Evolutionary conservation across 2,888 invertebrate genomes (phyloP), one percentile per base, ranked within the genome.

Genomic region (Phaonia tiefii): DNA sequence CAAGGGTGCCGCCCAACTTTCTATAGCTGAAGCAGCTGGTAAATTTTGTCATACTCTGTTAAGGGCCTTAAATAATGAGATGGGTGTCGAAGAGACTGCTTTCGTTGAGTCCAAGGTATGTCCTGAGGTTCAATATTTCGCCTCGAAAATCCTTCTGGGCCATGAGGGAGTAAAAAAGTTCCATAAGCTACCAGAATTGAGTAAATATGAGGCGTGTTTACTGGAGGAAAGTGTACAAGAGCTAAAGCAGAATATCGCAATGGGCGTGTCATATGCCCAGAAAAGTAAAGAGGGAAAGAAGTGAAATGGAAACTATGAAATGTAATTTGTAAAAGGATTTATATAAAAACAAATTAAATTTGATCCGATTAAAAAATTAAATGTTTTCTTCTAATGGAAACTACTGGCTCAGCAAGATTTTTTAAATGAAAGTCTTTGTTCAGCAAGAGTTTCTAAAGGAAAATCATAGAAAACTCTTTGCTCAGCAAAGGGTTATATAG

Each of bases 11-110:
- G 98, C 99, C 13, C 99, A 99, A 0, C 93, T 99, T n/a, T 98
- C 98, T 2, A 99, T 99, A 98, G 98, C 98, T 0, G 98, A 94
- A 90, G 98, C 98, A 10, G 98, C 97, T 75, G 98, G 98, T 1
- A 92, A 96, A 75, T 97, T 99, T 90, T 93, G 95, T 54, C 92
- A 94, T 87, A 94, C 97, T 1, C 91, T 98, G 51, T 93, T 98
- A 73, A 93, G 93, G 75, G 99, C 96, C 11, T 92, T 99, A 91
- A 94, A 86, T 5, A 86, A 98, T 98, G 0, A 99, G 98, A 22
- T 99, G 98, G 1, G 93, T 99, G 7, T 98, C 98, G 1, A 99
- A 98, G 99, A 99, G 90, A 98, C 98, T 90, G 94, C 97, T 0
- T 99, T 95, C 91, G 95, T 99, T 17, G 93, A 94, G 83, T 98